Evolutionary conservation across 2,797 vertebrate species (phyloP).

Genomic region (Alfaro cultratus): DNA sequence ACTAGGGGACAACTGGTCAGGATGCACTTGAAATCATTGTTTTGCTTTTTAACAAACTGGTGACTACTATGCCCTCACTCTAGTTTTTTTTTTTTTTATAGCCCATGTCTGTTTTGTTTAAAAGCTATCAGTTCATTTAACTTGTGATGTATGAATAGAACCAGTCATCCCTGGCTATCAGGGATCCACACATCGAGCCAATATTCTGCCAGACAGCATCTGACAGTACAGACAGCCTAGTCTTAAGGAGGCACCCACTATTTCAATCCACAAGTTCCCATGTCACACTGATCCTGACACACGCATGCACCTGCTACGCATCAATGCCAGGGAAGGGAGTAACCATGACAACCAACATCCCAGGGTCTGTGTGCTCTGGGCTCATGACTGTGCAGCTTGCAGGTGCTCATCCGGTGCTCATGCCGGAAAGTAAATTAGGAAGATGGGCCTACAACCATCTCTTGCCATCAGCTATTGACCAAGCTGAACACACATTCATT

Average conservation of each 20-base stretch:
- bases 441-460: conserved; percentile 74
- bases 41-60: conserved; percentile 21
- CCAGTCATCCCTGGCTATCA: conserved; percentile 73
- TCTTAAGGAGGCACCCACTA: conserved; percentile 74
- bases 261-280: conserved; percentile 78
- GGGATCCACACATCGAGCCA: conserved; percentile 63
- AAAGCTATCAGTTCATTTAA: conserved; percentile 62
- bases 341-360: conserved; percentile 81
- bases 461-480: conserved; percentile 74
- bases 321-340: conserved; percentile 77
- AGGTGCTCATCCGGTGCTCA: conserved; percentile 80
- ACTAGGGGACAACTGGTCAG: conserved; percentile 6
- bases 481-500: conserved; percentile 72
- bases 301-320: conserved; percentile 79
- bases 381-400: conserved; percentile 81
- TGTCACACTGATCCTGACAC: conserved; percentile 78
- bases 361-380: conserved; percentile 73
- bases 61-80: conserved; percentile 8
- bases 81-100: conserved; percentile 22
- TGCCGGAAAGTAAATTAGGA: conserved; percentile 82
- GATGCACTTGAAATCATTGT: conserved; percentile 1
- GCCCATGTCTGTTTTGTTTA: conserved; percentile 47
- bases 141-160: conserved; percentile 71
- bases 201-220: conserved; percentile 69
- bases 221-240: conserved; percentile 78